A percentile compares a stretch with the other conserved stretches of the same genome.
Evolutionary conservation across 2,797 vertebrate genomes (phyloP).

Genomic region (Anomalospiza imberbis): DNA sequence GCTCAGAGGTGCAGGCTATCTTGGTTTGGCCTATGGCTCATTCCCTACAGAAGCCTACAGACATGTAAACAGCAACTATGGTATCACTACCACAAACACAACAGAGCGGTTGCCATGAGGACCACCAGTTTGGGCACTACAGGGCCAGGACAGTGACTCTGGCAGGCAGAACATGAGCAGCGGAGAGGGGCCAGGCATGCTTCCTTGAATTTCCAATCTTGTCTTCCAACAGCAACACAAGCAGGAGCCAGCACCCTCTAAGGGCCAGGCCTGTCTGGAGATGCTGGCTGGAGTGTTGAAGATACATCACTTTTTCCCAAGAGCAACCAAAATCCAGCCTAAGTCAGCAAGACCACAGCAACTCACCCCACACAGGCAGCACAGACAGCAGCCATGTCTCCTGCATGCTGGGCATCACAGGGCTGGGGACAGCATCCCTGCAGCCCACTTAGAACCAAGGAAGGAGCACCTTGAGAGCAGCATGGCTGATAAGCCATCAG

Average conservation of each 20-base stretch:
- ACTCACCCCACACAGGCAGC: neutral
- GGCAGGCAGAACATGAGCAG: neutral
- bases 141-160: neutral
- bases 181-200: neutral
- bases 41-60: neutral
- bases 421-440: neutral
- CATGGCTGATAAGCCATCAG: neutral
- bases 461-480: neutral
- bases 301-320: neutral
- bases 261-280: neutral
- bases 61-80: neutral
- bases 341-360: neutral
- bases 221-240: neutral
- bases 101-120: neutral
- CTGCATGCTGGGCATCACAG: accelerated
- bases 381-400: neutral
- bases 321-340: neutral
- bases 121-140: neutral
- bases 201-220: neutral
- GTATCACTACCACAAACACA: neutral
- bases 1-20: neutral
- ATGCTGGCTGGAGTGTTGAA: neutral
- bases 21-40: neutral
- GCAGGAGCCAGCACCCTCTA: neutral
- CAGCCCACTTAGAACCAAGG: neutral